Base-by-base conservation (phyloP, 2,113 vertebrate genomes). In the Engystomops pustulosus region DNA sequence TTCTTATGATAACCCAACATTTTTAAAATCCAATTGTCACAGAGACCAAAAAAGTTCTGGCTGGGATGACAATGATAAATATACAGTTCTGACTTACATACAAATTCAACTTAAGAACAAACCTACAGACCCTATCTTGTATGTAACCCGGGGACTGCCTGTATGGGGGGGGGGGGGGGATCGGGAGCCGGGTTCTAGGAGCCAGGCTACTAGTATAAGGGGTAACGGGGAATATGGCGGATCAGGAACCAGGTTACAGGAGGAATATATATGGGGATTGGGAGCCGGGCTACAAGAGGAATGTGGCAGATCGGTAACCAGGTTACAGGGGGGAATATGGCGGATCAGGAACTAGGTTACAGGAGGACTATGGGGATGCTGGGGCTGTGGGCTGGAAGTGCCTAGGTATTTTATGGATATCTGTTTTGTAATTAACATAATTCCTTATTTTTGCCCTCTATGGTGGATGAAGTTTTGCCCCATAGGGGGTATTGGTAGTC, bases 241-340 rank as follows among this genome's bases (percentile, higher is more conserved):
- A 15, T 65, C 60, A 65, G 60, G 55, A 60, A 23, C 55, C 55
- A 23, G 55, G 55, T 60, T 60, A 65, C 27, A 32, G 27, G 30
- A 32, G 32, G 15, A 32, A 30, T n/a, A 58, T 23, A 17, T 65
- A 65, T 17, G 27, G 32, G 60, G 60, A 30, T 65, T 27, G 32
- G 60, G 60, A 65, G 60, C 60, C 27, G 60, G 60, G 60, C 32
- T 65, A 65, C 60, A n/a, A n/a, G n/a, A n/a, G n/a, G n/a, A n/a
- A n/a, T n/a, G n/a, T n/a, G n/a, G n/a, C n/a, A n/a, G n/a, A n/a
- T n/a, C n/a, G 30, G 27, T 65, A 65, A 65, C 32, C 0, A 60
- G n/a, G 23, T 60, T 60, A 60, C 23, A 65, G 27, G 23, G n/a
- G 58, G 60, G 20, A 70, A 70, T 70, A 70, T n/a, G 32, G n/a